Percentiles rank a stretch among this genome's conserved stretches.
Evolutionary conservation across 1,140 invertebrate genomes (phyloP).

Genomic region (Holcopasites calliopsidis): DNA sequence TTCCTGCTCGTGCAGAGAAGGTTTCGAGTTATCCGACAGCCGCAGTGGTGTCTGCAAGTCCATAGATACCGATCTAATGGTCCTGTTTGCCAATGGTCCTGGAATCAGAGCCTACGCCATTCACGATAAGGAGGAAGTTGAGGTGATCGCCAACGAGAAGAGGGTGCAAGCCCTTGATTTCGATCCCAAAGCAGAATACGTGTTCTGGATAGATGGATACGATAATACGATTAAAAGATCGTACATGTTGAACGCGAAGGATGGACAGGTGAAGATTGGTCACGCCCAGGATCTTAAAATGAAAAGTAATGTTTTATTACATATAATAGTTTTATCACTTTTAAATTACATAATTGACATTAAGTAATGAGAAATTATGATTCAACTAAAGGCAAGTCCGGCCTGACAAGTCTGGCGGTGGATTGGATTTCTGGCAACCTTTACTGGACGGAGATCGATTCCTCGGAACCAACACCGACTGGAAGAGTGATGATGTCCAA

Average conservation of each 20-base stretch:
- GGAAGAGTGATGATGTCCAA: slow-evolving; percentile 92
- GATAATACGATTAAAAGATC: slow-evolving; percentile 95
- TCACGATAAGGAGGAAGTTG: slow-evolving; percentile 84
- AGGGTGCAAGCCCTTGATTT: slow-evolving; percentile 94
- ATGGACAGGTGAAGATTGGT: slow-evolving; percentile 88
- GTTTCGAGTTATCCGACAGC: slow-evolving; percentile 88
- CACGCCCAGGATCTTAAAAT: slow-evolving; percentile 93
- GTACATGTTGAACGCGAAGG: slow-evolving; percentile 90
- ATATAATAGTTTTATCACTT: background rate
- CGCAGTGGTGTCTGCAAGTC: slow-evolving; percentile 91
- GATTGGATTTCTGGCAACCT: slow-evolving; percentile 96
- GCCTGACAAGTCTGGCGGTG: slow-evolving; percentile 91
- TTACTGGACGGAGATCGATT: slow-evolving; percentile 95
- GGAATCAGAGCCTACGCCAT: slow-evolving; percentile 90
- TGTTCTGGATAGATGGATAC: slow-evolving; percentile 96
- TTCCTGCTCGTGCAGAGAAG: slow-evolving; percentile 91
- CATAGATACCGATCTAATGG: slow-evolving; percentile 82
- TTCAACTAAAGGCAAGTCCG: slow-evolving; percentile 82
- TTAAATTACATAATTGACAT: background rate
- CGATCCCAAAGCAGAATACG: slow-evolving; percentile 88
- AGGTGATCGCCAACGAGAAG: slow-evolving; percentile 90
- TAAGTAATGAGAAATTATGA: background rate
- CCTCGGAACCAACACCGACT: slow-evolving; percentile 85
- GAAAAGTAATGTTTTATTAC: slow-evolving; percentile 80
- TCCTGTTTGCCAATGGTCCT: slow-evolving; percentile 89